Base-by-base conservation (phyloP, 2,113 vertebrate species). In the Microcebus griseorufus region DNA sequence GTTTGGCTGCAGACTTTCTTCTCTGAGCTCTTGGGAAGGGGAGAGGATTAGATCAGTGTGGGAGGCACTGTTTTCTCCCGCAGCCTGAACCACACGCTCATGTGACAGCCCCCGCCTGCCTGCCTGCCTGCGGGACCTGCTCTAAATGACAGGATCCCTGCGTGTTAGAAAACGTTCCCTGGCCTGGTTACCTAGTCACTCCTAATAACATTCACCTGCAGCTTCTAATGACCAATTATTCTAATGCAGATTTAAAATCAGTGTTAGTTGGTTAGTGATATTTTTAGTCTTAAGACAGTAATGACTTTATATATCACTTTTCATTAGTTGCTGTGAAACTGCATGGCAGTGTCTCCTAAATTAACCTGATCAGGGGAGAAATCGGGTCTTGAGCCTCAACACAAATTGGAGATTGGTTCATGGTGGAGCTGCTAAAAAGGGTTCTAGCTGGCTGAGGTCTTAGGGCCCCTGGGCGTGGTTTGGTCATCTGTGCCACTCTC, bases 231-330 rank as follows among this genome's bases (percentile, higher is more conserved):
- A 82, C 53, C 72, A 73, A 22, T 88, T 67, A 75, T 58, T 83
- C n/a, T 76, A 1, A 37, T 80, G n/a, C 62, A 72, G 62, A 76
- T 32, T 76, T 88, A 27, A 85, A 85, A 72, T 27, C 48, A 53
- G 20, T 89, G 55, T 89, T 78, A 60, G 84, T 45, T 88, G 76
- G 39, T 25, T 86, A 58, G 60, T 79, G 72, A n/a, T 85, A 58
- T 76, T 90, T 85, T 88, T 84, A 64, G 70, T 39, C 62, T 60
- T 84, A 69, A 62, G 73, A 58, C 27, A 45, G 25, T 65, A 72
- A 48, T 88, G 23, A 90, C 37, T 65, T 82, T 48, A 42, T 55
- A 34, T 81, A 58, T 23, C 82, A 27, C 29, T 39, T 73, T 86
- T 85, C 67, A 70, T 81, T 51, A 79, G 9, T 55, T 55, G 25